phyloP scores from a whole-genome alignment of 1,140 invertebrate species.

The Armadillidium nasatum region DNA sequence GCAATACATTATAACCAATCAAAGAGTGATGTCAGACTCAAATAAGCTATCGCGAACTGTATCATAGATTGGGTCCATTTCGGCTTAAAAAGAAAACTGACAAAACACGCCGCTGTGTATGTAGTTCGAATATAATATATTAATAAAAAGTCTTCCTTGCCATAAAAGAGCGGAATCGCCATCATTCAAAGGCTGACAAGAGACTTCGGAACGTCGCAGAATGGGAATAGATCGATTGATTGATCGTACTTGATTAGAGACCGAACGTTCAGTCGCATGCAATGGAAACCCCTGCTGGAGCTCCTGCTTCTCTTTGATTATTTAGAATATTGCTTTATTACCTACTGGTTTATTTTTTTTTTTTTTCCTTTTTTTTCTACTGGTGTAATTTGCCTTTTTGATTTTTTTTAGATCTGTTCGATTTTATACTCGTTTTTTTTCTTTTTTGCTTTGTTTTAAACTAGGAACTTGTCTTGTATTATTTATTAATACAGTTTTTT shows the following conservation, averaged over 20 bases:
- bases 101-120: not conserved
- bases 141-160: constrained; percentile 1
- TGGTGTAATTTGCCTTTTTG: no score
- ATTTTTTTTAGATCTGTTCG: no score
- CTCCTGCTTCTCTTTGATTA: not conserved
- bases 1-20: constrained; percentile 1
- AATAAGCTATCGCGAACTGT: not conserved
- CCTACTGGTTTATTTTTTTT: no score
- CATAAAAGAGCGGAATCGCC: not conserved
- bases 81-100: not conserved
- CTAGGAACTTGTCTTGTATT: no score
- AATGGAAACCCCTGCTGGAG: not conserved
- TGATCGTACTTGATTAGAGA: constrained; percentile 9
- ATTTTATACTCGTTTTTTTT: no score
- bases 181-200: constrained; percentile 7
- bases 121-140: not conserved
- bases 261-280: not conserved
- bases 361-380: no score
- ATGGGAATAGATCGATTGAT: constrained; percentile 3
- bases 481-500: no score
- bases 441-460: no score
- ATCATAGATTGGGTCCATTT: not conserved
- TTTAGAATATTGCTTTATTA: no score
- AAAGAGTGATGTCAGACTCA: not conserved
- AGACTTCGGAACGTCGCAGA: not conserved